Percentiles rank a stretch among this genome's conserved stretches.
Evolutionary conservation across 1,140 invertebrate species (phyloP).

Genomic region (Pectinophora gossypiella): DNA sequence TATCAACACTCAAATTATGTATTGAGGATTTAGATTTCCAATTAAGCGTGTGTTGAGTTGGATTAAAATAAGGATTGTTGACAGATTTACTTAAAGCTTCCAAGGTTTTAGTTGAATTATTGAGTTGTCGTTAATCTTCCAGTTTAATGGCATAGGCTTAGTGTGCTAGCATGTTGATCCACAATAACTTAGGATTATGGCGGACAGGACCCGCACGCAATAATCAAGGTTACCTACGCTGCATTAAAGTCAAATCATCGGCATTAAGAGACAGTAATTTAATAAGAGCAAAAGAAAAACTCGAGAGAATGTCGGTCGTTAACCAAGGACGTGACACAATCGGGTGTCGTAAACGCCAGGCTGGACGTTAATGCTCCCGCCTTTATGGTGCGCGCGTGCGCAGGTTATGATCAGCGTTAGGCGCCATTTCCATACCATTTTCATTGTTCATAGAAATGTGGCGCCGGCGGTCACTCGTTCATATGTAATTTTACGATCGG

Average conservation of each 20-base stretch:
- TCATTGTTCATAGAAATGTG: constrained; percentile 3
- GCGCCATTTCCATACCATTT: constrained; percentile 3
- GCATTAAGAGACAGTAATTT: background rate
- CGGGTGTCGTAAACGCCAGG: constrained; percentile 20
- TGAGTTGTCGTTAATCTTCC: background rate
- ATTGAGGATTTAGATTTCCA: too few species aligned
- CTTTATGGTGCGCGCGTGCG: constrained; percentile 19
- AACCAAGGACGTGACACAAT: constrained; percentile 34
- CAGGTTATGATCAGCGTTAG: background rate
- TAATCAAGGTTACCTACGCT: background rate
- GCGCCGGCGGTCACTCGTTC: constrained; percentile 41
- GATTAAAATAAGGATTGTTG: background rate
- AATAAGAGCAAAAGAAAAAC: constrained; percentile 1
- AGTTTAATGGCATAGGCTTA: background rate
- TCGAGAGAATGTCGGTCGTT: constrained; percentile 12
- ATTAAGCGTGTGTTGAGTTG: too few species aligned
- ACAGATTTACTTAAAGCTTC: background rate
- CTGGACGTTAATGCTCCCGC: constrained; percentile 22
- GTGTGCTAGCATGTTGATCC: background rate
- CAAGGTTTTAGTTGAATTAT: background rate
- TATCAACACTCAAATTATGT: too few species aligned
- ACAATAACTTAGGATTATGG: background rate
- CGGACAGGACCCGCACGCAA: background rate
- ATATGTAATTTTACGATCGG: constrained; percentile 64
- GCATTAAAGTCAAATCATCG: background rate